These are phyloP conservation scores for Euplexia lucipara DNA, from an alignment of 2,888 invertebrate genomes.

Conservation along the genomic window DNA sequence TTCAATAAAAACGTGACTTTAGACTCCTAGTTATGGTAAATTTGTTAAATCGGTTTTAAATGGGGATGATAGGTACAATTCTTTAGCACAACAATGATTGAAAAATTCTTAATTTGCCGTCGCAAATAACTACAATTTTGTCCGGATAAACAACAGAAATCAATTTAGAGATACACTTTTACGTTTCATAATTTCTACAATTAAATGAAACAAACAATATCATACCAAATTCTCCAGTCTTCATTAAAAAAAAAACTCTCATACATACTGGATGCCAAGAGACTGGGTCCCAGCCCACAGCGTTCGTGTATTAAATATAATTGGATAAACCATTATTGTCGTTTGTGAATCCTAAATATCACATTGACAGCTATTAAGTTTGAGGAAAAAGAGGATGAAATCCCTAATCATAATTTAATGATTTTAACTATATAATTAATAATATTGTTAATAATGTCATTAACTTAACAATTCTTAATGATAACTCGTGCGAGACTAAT, in stretches of 20 bases:
- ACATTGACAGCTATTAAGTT: background rate
- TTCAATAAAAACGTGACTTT: no score
- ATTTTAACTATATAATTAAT: background rate
- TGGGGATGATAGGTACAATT: no score
- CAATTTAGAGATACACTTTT: background rate
- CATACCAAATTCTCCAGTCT: slow-evolving; percentile 9
- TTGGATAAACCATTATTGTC: slow-evolving; percentile 8
- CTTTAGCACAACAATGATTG: no score
- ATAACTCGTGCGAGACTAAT: slow-evolving; percentile 3
- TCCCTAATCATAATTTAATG: background rate
- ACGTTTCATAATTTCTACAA: background rate
- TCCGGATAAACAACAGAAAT: background rate
- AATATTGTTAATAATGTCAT: background rate
- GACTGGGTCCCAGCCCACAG: slow-evolving; percentile 1
- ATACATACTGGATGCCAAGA: slow-evolving; percentile 5
- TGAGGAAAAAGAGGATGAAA: slow-evolving; percentile 12
- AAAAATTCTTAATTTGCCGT: no score
- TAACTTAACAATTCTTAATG: background rate
- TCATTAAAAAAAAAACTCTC: background rate
- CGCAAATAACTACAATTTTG: no score
- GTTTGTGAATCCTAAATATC: background rate
- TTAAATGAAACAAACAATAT: background rate
- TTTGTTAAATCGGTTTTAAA: no score
- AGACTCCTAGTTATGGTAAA: no score
- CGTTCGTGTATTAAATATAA: slow-evolving; percentile 6